These are phyloP conservation scores for Psylliodes chrysocephalus DNA, from an alignment of 2,888 invertebrate species.

Conservation along the genomic window DNA sequence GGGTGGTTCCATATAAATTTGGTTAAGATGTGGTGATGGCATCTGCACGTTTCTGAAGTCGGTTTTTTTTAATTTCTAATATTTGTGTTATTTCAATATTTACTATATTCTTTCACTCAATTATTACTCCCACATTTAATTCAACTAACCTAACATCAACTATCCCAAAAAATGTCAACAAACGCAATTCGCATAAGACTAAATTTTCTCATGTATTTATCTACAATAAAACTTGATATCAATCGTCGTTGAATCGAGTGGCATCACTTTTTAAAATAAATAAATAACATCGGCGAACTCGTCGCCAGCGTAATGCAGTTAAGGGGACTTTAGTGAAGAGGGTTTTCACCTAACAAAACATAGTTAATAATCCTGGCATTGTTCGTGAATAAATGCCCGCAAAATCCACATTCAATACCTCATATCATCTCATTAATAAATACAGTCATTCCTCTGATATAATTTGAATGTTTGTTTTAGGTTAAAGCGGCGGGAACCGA, in stretches of 20 bases:
- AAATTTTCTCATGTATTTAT: no score
- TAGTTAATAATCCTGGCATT: slow-evolving; percentile 58
- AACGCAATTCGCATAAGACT: no score
- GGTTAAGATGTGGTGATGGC: no score
- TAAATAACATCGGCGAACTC: slow-evolving; percentile 28
- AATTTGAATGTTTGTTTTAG: slow-evolving; percentile 64
- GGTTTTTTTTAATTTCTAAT: no score
- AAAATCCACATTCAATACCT: slow-evolving; percentile 57
- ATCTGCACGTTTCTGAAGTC: no score
- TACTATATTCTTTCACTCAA: no score
- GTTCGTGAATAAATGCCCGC: slow-evolving; percentile 55
- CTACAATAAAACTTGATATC: neutral
- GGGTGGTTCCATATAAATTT: no score
- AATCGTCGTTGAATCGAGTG: slow-evolving; percentile 5
- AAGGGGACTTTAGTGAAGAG: slow-evolving; percentile 36
- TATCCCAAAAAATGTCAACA: no score
- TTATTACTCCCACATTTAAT: no score
- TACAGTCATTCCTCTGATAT: slow-evolving; percentile 61
- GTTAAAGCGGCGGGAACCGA: slow-evolving; percentile 46
- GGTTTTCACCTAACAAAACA: slow-evolving; percentile 54
- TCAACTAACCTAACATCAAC: no score
- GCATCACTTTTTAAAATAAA: slow-evolving; percentile 40
- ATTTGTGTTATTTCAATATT: no score
- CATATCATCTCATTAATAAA: slow-evolving; percentile 61
- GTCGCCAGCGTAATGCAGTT: slow-evolving; percentile 23